These are phyloP conservation scores for Poecilia picta DNA, from an alignment of 2,797 vertebrate species.

Conservation along the genomic window DNA sequence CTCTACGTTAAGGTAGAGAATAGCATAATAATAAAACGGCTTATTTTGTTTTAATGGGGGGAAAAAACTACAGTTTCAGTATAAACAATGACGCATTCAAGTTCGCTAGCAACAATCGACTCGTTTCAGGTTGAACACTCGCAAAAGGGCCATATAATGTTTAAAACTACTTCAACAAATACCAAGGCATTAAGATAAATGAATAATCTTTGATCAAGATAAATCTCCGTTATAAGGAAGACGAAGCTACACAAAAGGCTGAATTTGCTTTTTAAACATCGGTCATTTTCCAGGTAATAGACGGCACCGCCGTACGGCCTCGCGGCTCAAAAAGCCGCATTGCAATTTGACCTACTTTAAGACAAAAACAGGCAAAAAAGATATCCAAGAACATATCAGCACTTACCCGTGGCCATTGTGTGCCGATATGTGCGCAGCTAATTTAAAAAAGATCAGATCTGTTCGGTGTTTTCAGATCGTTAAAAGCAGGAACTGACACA, in stretches of 20 bases:
- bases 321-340: constrained; percentile 41
- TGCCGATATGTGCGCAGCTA: not conserved
- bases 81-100: constrained; percentile 63
- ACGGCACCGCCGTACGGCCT: constrained; percentile 57
- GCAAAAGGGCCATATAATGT: not conserved
- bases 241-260: not conserved
- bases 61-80: not conserved
- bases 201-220: too few species aligned
- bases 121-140: not conserved
- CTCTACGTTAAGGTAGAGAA: too few species aligned
- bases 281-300: constrained; percentile 36
- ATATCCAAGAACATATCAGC: accelerated
- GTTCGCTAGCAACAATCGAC: not conserved
- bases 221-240: not conserved
- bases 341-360: constrained; percentile 36
- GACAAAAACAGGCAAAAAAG: not conserved
- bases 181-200: not conserved
- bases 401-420: constrained; percentile 83
- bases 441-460: constrained; percentile 29
- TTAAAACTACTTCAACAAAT: accelerated
- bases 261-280: not conserved
- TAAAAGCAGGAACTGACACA: constrained; percentile 54
- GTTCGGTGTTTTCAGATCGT: constrained; percentile 38
- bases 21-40: not conserved
- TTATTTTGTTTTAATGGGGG: not conserved